Evolutionary conservation across 2,113 vertebrate genomes (phyloP).

Genomic region (Engystomops pustulosus): DNA sequence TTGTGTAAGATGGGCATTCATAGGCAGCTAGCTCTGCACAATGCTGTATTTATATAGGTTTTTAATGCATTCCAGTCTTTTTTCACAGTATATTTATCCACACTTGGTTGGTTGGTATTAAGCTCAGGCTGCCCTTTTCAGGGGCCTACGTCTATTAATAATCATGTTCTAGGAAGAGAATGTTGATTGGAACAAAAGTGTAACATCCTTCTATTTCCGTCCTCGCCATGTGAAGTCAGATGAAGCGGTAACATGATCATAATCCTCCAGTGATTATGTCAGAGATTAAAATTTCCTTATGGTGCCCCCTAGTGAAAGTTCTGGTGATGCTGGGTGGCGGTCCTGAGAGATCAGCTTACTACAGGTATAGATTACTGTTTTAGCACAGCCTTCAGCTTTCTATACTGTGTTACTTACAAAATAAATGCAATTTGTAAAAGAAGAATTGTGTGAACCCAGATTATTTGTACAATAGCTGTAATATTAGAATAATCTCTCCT

Average conservation of each 20-base stretch:
- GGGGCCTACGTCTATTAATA: slow-evolving; percentile 26
- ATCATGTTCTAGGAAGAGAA: slow-evolving; percentile 40
- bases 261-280: slow-evolving; percentile 29
- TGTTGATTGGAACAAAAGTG: slow-evolving; percentile 39
- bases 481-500: too few relatives aligned
- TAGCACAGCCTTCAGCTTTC: neutral
- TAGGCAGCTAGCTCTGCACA: neutral
- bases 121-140: slow-evolving; percentile 21
- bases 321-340: neutral
- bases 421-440: too few relatives aligned
- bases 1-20: slow-evolving; percentile 2
- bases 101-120: neutral
- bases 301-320: slow-evolving; percentile 14
- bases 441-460: too few relatives aligned
- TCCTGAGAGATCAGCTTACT: neutral
- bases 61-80: slow-evolving; percentile 38
- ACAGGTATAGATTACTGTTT: neutral
- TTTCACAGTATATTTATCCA: neutral
- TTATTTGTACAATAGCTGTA: too few relatives aligned
- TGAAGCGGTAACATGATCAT: slow-evolving; percentile 13
- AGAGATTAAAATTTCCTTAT: neutral
- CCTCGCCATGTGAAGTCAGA: slow-evolving; percentile 27
- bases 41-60: neutral
- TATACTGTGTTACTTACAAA: neutral
- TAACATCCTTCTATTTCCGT: slow-evolving; percentile 46